These are phyloP conservation scores for Notechis scutatus DNA, from an alignment of 2,113 vertebrate species.

Conservation along the genomic window DNA sequence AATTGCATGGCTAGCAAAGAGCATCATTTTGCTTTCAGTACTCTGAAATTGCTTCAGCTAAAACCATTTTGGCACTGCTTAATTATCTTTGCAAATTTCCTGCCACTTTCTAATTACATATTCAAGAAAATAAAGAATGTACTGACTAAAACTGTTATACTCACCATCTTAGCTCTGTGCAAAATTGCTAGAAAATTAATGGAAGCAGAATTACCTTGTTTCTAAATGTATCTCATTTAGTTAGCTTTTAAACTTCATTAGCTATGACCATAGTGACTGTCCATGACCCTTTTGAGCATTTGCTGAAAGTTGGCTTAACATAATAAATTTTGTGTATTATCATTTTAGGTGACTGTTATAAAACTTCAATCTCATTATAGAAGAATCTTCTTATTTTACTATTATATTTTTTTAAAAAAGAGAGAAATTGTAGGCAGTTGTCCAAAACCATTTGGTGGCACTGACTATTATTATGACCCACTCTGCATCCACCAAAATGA, in stretches of 20 bases:
- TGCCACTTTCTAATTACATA: conserved; percentile 34
- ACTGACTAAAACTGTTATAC: conserved; percentile 8
- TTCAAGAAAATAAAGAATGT: conserved; percentile 1
- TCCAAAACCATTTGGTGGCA: not conserved
- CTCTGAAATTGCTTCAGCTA: conserved; percentile 24
- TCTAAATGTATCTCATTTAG: not conserved
- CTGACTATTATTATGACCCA: not conserved
- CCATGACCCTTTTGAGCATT: not conserved
- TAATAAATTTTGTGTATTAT: not conserved
- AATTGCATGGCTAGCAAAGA: conserved; percentile 1
- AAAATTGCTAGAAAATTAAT: conserved; percentile 38
- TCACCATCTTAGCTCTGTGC: conserved; percentile 19
- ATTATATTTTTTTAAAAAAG: not conserved
- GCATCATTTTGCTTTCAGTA: conserved; percentile 35
- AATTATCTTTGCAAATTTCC: conserved; percentile 47
- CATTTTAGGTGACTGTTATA: not conserved
- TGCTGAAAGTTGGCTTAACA: not conserved
- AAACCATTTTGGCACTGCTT: conserved; percentile 41
- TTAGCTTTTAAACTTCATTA: not conserved
- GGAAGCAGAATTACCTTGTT: conserved; percentile 23
- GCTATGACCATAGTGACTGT: not conserved
- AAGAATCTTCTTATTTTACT: not conserved
- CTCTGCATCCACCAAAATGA: not conserved
- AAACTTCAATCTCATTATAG: not conserved
- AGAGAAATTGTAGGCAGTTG: not conserved